phyloP scores from a whole-genome alignment of 2,113 vertebrate genomes.

The Colossoma macropomum region DNA sequence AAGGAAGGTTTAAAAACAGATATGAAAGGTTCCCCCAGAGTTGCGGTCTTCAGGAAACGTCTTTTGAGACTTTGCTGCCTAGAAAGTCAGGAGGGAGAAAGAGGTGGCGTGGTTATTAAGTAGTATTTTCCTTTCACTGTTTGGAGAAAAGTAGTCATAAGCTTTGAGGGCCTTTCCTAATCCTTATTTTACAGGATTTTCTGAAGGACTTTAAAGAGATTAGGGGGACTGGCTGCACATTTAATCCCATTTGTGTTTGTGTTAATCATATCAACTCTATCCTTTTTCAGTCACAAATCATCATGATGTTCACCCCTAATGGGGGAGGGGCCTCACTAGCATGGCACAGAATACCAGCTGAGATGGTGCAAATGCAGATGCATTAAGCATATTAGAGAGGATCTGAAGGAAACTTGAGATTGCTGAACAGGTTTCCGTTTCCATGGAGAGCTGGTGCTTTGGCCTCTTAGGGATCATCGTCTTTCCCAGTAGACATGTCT shows the following conservation, averaged over 20 bases:
- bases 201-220: neutral
- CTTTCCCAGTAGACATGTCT: no score
- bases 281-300: conserved; percentile 31
- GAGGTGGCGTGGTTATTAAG: neutral
- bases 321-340: neutral
- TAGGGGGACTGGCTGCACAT: neutral
- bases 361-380: neutral
- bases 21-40: neutral
- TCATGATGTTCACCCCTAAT: neutral
- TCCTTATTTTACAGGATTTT: neutral
- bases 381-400: neutral
- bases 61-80: no score
- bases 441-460: neutral
- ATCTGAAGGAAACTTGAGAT: neutral
- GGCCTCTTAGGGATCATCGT: no score
- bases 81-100: no score
- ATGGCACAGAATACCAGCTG: neutral
- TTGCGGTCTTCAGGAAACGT: no score
- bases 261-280: conserved; percentile 34
- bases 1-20: neutral
- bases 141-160: neutral
- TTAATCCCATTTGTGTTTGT: neutral
- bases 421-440: neutral
- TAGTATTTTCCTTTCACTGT: neutral
- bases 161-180: neutral